phyloP scores from a whole-genome alignment of 2,797 vertebrate genomes.

The Semotilus atromaculatus region DNA sequence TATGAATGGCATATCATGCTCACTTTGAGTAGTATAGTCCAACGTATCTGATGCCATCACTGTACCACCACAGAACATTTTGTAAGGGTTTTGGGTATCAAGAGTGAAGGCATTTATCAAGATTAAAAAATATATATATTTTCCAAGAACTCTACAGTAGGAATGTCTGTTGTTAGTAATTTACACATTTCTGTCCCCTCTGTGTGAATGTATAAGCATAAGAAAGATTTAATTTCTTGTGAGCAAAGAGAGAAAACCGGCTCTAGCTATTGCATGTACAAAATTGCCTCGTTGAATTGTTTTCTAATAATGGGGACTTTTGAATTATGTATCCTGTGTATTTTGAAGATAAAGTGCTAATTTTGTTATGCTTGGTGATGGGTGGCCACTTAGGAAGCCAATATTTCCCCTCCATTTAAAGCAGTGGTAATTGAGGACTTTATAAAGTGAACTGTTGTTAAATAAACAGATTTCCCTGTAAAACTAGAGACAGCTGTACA shows the following conservation, averaged over 20 bases:
- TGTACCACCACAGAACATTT: not conserved
- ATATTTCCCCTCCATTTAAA: constrained; percentile 48
- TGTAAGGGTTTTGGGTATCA: not conserved
- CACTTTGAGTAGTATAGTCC: not conserved
- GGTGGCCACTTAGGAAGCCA: constrained; percentile 45
- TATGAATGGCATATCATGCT: not conserved
- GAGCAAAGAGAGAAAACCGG: constrained; percentile 18
- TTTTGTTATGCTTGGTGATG: constrained; percentile 45
- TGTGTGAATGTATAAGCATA: not conserved
- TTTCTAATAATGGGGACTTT: constrained; percentile 45
- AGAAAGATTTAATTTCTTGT: not conserved
- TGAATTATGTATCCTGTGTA: constrained; percentile 44
- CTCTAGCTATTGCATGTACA: constrained; percentile 32
- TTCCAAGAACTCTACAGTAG: no score
- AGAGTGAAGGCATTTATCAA: not conserved
- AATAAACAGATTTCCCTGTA: constrained; percentile 32
- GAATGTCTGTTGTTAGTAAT: not conserved
- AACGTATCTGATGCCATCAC: not conserved
- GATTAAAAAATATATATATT: rapidly evolving
- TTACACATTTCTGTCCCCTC: not conserved
- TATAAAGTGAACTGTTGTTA: constrained; percentile 38
- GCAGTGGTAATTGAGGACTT: constrained; percentile 31
- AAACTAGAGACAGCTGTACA: constrained; percentile 18
- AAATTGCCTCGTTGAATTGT: constrained; percentile 41
- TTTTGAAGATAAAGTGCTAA: constrained; percentile 50